Percentiles rank a stretch among this genome's conserved stretches.
These are phyloP conservation scores for Dastarcus helophoroides DNA, from an alignment of 2,888 invertebrate species.

Conservation along the genomic window DNA sequence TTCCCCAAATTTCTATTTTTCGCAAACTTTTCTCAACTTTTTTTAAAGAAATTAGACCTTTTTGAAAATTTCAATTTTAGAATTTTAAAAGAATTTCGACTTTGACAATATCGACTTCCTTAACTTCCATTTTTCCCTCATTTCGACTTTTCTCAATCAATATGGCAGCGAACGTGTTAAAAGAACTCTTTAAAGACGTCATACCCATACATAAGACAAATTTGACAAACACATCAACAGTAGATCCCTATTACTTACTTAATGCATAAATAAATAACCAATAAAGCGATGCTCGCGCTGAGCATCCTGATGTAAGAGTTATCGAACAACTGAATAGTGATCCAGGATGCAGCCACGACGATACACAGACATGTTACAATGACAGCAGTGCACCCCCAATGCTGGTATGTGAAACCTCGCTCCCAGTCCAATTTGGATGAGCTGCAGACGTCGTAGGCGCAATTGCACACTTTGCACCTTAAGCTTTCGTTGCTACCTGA, in stretches of 20 bases:
- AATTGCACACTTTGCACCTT: conserved; percentile 77
- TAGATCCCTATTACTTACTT: conserved; percentile 45
- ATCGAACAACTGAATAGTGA: conserved; percentile 64
- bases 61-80: too few relatives aligned
- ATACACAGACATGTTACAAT: conserved; percentile 69
- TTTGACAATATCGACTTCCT: too few relatives aligned
- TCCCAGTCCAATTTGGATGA: conserved; percentile 73
- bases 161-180: too few relatives aligned
- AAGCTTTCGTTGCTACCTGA: conserved; percentile 23
- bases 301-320: conserved; percentile 68
- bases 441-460: conserved; percentile 67
- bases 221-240: too few relatives aligned
- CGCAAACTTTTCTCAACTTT: too few relatives aligned
- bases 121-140: too few relatives aligned
- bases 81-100: too few relatives aligned
- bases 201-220: too few relatives aligned
- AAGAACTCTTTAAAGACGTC: too few relatives aligned
- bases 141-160: too few relatives aligned
- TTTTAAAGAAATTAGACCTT: too few relatives aligned
- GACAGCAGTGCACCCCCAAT: conserved; percentile 74
- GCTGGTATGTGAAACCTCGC: conserved; percentile 68
- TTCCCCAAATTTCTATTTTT: too few relatives aligned
- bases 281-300: conserved; percentile 68
- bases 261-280: conserved; percentile 75
- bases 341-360: conserved; percentile 68